These are phyloP conservation scores for Colletes collaris DNA, from an alignment of 2,888 invertebrate species.

Conservation along the genomic window DNA sequence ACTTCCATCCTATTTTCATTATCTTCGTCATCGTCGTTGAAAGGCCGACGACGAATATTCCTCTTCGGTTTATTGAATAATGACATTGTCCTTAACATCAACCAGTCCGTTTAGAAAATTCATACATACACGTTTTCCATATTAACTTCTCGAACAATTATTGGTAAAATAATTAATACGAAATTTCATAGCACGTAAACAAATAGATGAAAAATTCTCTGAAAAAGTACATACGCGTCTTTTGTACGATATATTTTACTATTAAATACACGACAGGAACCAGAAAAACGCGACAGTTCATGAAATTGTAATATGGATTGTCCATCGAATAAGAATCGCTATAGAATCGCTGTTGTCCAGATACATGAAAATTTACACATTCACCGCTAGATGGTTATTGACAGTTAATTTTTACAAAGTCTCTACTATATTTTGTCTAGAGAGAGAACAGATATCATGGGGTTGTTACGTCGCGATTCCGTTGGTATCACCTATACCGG, in stretches of 20 bases:
- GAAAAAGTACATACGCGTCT: neutral
- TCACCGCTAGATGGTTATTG: constrained; percentile 3
- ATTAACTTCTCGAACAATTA: constrained; percentile 13
- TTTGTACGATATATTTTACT: constrained; percentile 13
- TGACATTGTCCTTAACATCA: constrained; percentile 86
- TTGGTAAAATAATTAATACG: constrained; percentile 19
- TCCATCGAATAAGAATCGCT: constrained; percentile 25
- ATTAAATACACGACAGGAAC: constrained; percentile 33
- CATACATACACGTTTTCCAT: constrained; percentile 17
- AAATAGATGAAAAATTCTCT: neutral
- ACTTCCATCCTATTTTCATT: constrained; percentile 86
- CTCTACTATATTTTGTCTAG: too few species aligned
- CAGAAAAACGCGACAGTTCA: constrained; percentile 46
- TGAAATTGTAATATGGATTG: constrained; percentile 47
- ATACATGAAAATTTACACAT: neutral
- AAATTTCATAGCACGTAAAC: constrained; percentile 12
- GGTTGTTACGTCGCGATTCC: too few species aligned
- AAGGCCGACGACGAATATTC: constrained; percentile 90
- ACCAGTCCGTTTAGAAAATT: constrained; percentile 40
- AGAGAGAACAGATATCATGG: too few species aligned
- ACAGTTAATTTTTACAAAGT: neutral
- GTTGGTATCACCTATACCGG: too few species aligned
- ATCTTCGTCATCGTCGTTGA: constrained; percentile 88
- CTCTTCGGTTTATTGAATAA: constrained; percentile 95
- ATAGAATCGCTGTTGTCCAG: constrained; percentile 7